phyloP scores from a whole-genome alignment of 2,797 vertebrate species.

The Pangasius djambal region DNA sequence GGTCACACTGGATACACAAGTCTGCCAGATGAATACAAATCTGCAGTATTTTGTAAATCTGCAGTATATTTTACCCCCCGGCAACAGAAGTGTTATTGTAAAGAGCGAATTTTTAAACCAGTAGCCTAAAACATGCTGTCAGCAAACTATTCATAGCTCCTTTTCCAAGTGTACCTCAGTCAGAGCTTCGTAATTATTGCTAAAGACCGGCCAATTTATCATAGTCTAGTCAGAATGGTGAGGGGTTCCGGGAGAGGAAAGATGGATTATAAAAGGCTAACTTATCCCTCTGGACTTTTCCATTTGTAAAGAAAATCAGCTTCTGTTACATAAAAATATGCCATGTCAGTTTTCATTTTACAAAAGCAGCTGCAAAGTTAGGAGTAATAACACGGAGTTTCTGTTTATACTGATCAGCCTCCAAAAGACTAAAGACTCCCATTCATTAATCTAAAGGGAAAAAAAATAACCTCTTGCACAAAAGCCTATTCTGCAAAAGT shows the following conservation, averaged over 20 bases:
- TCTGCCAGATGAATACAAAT: not conserved
- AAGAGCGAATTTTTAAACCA: conserved; percentile 20
- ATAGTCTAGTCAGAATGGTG: conserved; percentile 28
- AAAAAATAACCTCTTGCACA: conserved; percentile 47
- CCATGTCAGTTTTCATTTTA: conserved; percentile 48
- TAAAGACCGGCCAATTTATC: conserved; percentile 54
- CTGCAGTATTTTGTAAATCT: not conserved
- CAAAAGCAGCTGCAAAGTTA: conserved; percentile 52
- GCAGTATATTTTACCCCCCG: not conserved
- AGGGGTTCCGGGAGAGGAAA: conserved; percentile 39
- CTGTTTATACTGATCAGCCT: conserved; percentile 54
- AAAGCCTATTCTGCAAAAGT: conserved; percentile 61
- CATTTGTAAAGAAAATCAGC: conserved; percentile 41
- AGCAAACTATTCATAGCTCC: conserved; percentile 42
- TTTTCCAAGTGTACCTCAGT: conserved; percentile 58
- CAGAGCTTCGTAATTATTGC: conserved; percentile 38
- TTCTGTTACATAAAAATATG: conserved; percentile 50
- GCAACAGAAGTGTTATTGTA: conserved; percentile 7
- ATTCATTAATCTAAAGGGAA: conserved; percentile 57
- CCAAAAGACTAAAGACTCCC: conserved; percentile 54
- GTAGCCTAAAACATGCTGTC: conserved; percentile 49
- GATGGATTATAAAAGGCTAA: conserved; percentile 44
- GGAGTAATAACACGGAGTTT: conserved; percentile 58
- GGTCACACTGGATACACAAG: not conserved
- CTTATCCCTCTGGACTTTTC: conserved; percentile 41